Evolutionary conservation across 2,113 vertebrate species (phyloP), one percentile per base, ranked within the genome.

Genomic region (Heterocephalus glaber): DNA sequence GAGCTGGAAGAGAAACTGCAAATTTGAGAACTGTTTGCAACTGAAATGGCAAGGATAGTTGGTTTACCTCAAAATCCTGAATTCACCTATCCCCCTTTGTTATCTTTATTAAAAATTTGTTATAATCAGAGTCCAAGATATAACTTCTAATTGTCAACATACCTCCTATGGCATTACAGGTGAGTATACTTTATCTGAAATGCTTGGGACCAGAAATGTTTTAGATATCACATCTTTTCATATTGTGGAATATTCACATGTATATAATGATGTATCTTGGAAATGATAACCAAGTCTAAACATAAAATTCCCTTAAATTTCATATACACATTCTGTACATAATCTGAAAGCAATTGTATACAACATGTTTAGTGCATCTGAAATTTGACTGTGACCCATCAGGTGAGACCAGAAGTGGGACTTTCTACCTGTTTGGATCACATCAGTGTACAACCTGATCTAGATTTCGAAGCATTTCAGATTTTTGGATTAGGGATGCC

Each of bases 61-160:
- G 68, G 30, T 17, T 88, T 3, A 52, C 86, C 30, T 81, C 22
- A 60, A 79, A 86, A 33, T 60, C 41, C 5, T 60, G 83, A 81
- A 47, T 47, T 60, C 28, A 24, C 3, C 33, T 61, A 28, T 68
- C 66, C 14, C 2, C 14, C 28, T 44, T 89, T 79, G 22, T n/a
- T 89, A 68, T 52, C 19, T 65, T 94, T 74, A 10, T 79, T 76
- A 85, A 38, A 2, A 52, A 26, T 86, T 63, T 65, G 66, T 76
- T 68, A 38, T 33, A 83, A 22, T 16, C 82, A 38, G 11, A 38
- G 38, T 72, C 68, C 56, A 65, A 60, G 35, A 54, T 49, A 52
- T 24, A 30, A 83, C 68, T 94, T 83, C 33, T 83, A 88, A 61
- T 84, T 79, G 83, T 79, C 60, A 89, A 28, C n/a, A 85, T 89